Percentiles rank a stretch among this genome's conserved stretches.
Conservation (phyloP, 2,113 vertebrate genomes). For the Elachura formosa region DNA sequence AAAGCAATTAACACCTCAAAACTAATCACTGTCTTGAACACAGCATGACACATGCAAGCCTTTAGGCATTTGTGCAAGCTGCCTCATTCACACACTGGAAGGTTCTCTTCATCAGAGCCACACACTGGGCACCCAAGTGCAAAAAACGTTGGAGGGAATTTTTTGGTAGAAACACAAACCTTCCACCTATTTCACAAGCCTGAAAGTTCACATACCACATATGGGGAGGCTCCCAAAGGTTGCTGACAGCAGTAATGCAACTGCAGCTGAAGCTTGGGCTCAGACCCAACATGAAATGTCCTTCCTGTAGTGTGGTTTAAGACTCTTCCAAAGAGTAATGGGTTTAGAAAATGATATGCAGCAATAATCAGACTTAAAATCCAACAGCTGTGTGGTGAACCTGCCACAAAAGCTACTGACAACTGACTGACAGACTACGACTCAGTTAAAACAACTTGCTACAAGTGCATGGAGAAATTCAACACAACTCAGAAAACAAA, state of each 20-base stretch:
- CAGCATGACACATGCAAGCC: not conserved
- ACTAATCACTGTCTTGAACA: not conserved
- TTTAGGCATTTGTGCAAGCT: not conserved
- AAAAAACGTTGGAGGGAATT: not conserved
- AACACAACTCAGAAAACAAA: not conserved
- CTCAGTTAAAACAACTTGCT: not conserved
- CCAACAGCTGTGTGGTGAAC: not conserved
- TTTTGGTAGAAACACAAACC: not conserved
- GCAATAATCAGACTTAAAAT: not conserved
- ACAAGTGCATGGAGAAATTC: not conserved
- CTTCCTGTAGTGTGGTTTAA: not conserved
- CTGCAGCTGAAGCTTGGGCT: not conserved
- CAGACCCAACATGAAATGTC: fast-evolving
- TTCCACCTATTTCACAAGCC: not conserved
- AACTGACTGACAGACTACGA: not conserved
- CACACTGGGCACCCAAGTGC: not conserved
- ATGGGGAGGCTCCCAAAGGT: not conserved
- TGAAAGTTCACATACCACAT: not conserved
- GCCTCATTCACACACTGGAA: not conserved
- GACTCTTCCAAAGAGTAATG: not conserved
- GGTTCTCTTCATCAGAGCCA: not conserved
- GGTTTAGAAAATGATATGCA: not conserved
- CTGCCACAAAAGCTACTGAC: not conserved
- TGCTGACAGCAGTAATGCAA: not conserved
- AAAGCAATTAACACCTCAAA: not conserved